A percentile compares a stretch with the other conserved stretches of the same genome.
phyloP scores from a whole-genome alignment of 1,140 invertebrate species.

The Asobara japonica region DNA sequence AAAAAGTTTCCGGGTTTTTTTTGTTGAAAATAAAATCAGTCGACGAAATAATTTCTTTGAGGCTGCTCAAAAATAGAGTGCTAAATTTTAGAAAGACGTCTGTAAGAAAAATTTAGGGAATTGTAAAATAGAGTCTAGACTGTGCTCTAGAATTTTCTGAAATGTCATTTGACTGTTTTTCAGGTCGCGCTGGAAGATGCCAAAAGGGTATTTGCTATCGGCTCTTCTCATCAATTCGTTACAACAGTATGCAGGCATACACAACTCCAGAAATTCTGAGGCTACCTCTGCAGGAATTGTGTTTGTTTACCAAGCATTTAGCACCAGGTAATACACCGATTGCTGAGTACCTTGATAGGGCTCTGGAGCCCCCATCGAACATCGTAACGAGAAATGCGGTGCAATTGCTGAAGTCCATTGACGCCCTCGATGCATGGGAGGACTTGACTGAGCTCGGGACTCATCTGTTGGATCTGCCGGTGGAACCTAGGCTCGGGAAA shows the following conservation, averaged over 20 bases:
- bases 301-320: constrained; percentile 88
- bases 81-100: too few species aligned
- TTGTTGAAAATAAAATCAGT: too few species aligned
- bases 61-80: too few species aligned
- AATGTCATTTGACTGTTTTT: too few species aligned
- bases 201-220: constrained; percentile 83
- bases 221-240: constrained; percentile 78
- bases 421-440: constrained; percentile 84
- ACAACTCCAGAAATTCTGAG: constrained; percentile 82
- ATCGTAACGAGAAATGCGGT: constrained; percentile 81
- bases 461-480: constrained; percentile 84
- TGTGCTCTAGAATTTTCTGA: too few species aligned
- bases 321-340: constrained; percentile 81
- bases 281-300: constrained; percentile 85
- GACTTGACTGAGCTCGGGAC: constrained; percentile 84
- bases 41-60: too few species aligned
- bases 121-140: too few species aligned
- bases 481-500: constrained; percentile 92
- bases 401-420: constrained; percentile 81
- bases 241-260: constrained; percentile 72
- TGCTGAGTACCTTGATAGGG: constrained; percentile 82
- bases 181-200: constrained; percentile 87
- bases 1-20: too few species aligned
- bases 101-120: too few species aligned
- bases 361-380: constrained; percentile 86